Evolutionary conservation across 2,888 invertebrate species (phyloP).

Genomic region (Sinopyrophorus schimmeli): DNA sequence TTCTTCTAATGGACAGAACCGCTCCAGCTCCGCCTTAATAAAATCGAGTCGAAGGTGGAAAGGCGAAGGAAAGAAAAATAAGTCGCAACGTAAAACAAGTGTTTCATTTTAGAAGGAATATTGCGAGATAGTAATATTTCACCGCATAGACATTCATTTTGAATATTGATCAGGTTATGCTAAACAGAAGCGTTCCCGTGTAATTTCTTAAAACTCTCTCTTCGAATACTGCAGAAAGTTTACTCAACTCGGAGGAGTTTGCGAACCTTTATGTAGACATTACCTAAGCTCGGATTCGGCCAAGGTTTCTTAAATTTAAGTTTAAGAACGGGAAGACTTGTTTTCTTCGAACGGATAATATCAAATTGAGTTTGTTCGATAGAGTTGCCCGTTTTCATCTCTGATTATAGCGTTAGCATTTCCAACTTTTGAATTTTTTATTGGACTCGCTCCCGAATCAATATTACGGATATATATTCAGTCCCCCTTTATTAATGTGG

Average conservation of each 20-base stretch:
- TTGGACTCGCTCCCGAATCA: slow-evolving; percentile 29
- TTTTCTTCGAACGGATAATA: slow-evolving; percentile 26
- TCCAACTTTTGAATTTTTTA: slow-evolving; percentile 32
- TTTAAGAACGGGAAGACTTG: background rate
- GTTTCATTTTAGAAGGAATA: slow-evolving; percentile 19
- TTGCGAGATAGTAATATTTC: slow-evolving; percentile 20
- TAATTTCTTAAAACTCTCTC: slow-evolving; percentile 31
- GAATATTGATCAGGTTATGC: slow-evolving; percentile 34
- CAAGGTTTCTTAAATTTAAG: slow-evolving; percentile 4
- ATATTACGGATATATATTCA: slow-evolving; percentile 23
- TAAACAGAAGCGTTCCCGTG: slow-evolving; percentile 31
- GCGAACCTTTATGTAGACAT: slow-evolving; percentile 2
- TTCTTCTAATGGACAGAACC: too few relatives aligned
- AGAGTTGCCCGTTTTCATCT: slow-evolving; percentile 19
- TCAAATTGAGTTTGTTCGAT: slow-evolving; percentile 29
- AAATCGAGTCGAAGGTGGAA: too few relatives aligned
- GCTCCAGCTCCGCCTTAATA: too few relatives aligned
- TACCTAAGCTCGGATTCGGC: background rate
- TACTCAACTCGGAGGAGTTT: slow-evolving; percentile 16
- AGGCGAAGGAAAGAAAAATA: slow-evolving; percentile 15
- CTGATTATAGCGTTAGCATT: slow-evolving; percentile 28
- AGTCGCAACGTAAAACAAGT: slow-evolving; percentile 15
- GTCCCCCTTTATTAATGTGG: slow-evolving; percentile 8
- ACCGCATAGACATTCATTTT: slow-evolving; percentile 27
- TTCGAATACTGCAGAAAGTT: slow-evolving; percentile 24